A percentile compares a stretch with the other conserved stretches of the same genome.
Conservation (phyloP, 2,113 vertebrate species). For the Pagrus major region DNA sequence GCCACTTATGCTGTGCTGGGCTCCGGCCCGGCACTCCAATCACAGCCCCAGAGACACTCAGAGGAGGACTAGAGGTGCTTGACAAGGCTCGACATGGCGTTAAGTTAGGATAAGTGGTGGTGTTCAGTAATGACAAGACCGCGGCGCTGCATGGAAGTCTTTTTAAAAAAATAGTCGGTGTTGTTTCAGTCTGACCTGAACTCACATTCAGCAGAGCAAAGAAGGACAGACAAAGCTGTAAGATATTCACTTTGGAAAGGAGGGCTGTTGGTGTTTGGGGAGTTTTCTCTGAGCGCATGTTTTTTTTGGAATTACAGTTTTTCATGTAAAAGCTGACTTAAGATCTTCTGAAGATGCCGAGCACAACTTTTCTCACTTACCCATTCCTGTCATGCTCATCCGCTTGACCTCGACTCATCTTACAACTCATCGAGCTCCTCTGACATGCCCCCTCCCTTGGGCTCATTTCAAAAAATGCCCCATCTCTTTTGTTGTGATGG, state of each 20-base stretch:
- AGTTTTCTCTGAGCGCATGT: background rate
- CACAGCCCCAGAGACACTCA: slow-evolving; percentile 52
- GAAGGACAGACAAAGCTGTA: background rate
- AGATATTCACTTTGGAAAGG: background rate
- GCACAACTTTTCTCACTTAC: slow-evolving; percentile 46
- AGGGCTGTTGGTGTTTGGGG: background rate
- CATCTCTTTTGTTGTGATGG: slow-evolving; percentile 53
- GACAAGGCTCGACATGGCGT: slow-evolving; percentile 42
- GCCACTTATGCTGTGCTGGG: slow-evolving; percentile 66
- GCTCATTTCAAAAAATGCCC: slow-evolving; percentile 52
- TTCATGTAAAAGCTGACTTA: slow-evolving; percentile 40
- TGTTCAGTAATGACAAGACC: slow-evolving; percentile 35
- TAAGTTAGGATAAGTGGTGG: slow-evolving; percentile 63
- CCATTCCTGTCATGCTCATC: slow-evolving; percentile 38
- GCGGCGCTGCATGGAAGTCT: background rate
- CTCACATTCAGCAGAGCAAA: background rate
- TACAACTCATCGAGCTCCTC: slow-evolving; percentile 23
- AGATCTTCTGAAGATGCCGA: slow-evolving; percentile 25
- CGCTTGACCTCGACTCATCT: slow-evolving; percentile 52
- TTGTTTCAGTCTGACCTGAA: background rate
- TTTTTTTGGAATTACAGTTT: background rate
- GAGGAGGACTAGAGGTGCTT: slow-evolving; percentile 52
- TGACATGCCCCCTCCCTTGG: slow-evolving; percentile 32
- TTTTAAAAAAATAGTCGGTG: background rate
- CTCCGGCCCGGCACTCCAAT: slow-evolving; percentile 57